A percentile compares a stretch with the other conserved stretches of the same genome.
Conservation (phyloP, 2,888 invertebrate species). For the Ophion costatus region DNA sequence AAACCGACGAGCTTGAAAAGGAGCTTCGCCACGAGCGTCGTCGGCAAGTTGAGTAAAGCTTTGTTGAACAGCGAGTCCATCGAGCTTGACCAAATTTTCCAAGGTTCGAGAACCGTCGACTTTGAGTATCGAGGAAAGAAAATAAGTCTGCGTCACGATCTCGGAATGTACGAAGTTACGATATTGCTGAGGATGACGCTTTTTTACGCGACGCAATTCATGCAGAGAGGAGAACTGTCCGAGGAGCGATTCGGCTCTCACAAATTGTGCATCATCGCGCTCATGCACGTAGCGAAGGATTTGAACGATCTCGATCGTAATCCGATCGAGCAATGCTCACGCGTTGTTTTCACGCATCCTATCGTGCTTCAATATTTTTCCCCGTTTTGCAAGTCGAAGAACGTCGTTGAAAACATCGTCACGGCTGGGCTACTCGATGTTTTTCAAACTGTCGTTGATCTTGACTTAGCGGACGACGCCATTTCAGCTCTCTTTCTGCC, state of each 20-base stretch:
- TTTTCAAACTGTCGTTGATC: slow-evolving; percentile 69
- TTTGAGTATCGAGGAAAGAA: slow-evolving; percentile 69
- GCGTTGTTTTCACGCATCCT: slow-evolving; percentile 82
- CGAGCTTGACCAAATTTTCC: slow-evolving; percentile 80
- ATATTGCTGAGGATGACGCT: slow-evolving; percentile 72
- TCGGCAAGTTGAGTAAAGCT: slow-evolving; percentile 83
- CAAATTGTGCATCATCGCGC: slow-evolving; percentile 70
- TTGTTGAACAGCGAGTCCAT: slow-evolving; percentile 82
- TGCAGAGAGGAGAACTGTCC: slow-evolving; percentile 68
- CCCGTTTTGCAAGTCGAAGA: slow-evolving; percentile 75
- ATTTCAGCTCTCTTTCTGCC: slow-evolving; percentile 80
- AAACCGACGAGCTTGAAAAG: slow-evolving; percentile 81
- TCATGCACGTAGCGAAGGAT: slow-evolving; percentile 74
- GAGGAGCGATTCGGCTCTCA: slow-evolving; percentile 71
- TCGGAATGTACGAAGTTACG: slow-evolving; percentile 45
- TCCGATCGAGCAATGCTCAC: slow-evolving; percentile 73
- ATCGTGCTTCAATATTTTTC: slow-evolving; percentile 82
- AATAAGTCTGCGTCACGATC: slow-evolving; percentile 63
- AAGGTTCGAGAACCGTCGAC: slow-evolving; percentile 61
- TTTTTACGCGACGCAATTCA: slow-evolving; percentile 79
- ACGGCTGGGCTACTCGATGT: slow-evolving; percentile 78
- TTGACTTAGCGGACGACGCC: slow-evolving; percentile 60
- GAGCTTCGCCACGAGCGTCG: slow-evolving; percentile 78
- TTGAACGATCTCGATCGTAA: slow-evolving; percentile 57
- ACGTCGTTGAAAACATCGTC: slow-evolving; percentile 72